These are phyloP conservation scores for Centropristis striata DNA, from an alignment of 2,113 vertebrate species.

Conservation along the genomic window DNA sequence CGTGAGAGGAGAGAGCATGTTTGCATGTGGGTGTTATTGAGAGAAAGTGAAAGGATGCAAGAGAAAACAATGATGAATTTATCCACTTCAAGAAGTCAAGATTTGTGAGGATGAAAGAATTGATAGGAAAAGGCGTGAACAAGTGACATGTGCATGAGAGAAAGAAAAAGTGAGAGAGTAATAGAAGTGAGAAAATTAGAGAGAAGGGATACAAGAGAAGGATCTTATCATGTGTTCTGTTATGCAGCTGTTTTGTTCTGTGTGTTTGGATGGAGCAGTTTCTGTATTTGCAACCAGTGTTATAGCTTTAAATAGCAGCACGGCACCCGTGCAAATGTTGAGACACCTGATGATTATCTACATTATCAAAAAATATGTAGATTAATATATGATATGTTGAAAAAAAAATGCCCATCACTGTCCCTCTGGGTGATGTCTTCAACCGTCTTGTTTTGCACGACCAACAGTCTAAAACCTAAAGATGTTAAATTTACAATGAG, in stretches of 20 bases:
- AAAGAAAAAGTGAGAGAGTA: not conserved
- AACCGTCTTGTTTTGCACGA: too few species aligned
- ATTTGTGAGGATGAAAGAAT: not conserved
- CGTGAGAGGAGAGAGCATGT: not conserved
- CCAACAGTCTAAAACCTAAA: not conserved
- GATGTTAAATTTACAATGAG: too few species aligned
- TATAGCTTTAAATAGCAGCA: not conserved
- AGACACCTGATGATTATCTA: not conserved
- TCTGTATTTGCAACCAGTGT: not conserved
- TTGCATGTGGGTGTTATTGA: not conserved
- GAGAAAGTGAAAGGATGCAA: not conserved
- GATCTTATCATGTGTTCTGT: not conserved
- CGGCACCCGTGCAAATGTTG: not conserved
- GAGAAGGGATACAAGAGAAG: not conserved
- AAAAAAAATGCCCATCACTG: not conserved
- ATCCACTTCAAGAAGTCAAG: not conserved
- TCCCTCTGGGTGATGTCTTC: not conserved
- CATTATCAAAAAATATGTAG: not conserved
- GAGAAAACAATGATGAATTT: not conserved
- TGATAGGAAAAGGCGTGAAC: not conserved
- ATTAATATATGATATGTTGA: not conserved
- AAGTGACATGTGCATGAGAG: not conserved
- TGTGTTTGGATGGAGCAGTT: not conserved
- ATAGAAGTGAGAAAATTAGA: not conserved
- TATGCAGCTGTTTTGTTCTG: not conserved